Evolutionary conservation across 2,888 invertebrate genomes (phyloP).

Genomic region (Agonopterix heracliana): DNA sequence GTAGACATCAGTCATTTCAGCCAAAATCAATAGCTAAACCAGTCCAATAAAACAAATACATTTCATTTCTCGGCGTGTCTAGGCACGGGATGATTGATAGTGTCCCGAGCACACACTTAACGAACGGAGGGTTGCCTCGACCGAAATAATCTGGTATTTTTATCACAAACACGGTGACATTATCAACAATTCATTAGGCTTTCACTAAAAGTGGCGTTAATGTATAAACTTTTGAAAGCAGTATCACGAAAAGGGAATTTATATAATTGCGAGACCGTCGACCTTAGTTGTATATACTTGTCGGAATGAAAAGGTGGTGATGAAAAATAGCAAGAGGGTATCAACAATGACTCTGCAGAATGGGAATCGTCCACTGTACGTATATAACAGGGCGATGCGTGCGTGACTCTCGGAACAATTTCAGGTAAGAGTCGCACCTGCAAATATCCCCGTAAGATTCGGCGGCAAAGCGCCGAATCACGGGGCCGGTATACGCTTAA

Average conservation of each 20-base stretch:
- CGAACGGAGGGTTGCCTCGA: constrained; percentile 49
- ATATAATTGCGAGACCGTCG: constrained; percentile 4
- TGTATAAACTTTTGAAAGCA: constrained; percentile 22
- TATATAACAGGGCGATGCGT: constrained; percentile 29
- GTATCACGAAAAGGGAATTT: constrained; percentile 21
- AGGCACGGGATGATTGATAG: constrained; percentile 67
- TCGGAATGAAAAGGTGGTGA: constrained; percentile 18
- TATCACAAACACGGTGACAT: constrained; percentile 26
- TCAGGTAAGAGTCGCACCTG: constrained; percentile 44
- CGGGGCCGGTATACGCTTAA: constrained; percentile 66
- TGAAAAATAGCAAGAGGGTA: constrained; percentile 1
- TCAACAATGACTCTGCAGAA: constrained; percentile 38
- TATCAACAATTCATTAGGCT: constrained; percentile 45
- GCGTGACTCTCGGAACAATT: constrained; percentile 43
- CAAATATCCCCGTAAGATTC: constrained; percentile 52
- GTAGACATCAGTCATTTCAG: constrained; percentile 41
- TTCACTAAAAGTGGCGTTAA: constrained; percentile 27
- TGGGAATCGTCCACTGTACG: constrained; percentile 6
- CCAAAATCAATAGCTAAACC: constrained; percentile 60
- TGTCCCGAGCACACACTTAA: constrained; percentile 59
- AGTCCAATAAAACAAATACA: constrained; percentile 59
- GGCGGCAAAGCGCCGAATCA: constrained; percentile 62
- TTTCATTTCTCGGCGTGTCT: constrained; percentile 60
- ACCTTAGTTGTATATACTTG: constrained; percentile 12
- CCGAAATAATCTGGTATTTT: constrained; percentile 44